These are phyloP conservation scores for Drosophila santomea DNA, from an alignment of 1,140 invertebrate species.

Conservation along the genomic window DNA sequence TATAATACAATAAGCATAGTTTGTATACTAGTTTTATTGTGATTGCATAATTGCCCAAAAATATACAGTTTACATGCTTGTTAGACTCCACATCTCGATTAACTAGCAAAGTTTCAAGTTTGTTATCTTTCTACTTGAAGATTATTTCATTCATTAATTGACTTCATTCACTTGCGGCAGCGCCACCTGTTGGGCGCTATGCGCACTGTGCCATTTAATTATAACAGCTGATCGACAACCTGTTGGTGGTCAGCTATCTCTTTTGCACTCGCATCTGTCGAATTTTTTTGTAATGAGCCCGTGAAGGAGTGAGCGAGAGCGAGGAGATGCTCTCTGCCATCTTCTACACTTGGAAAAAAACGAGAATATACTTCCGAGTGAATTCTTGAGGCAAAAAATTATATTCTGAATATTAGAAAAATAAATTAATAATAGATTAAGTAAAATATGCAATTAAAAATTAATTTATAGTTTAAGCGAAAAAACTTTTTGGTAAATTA, in stretches of 20 bases:
- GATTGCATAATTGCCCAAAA: too few relatives aligned
- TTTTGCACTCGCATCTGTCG: conserved; percentile 23
- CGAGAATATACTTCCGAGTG: too few relatives aligned
- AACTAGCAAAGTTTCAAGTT: background rate
- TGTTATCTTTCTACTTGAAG: background rate
- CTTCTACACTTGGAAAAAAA: conserved; percentile 2
- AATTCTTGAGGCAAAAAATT: too few relatives aligned
- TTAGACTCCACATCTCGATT: background rate
- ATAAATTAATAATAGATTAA: too few relatives aligned
- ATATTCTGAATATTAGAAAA: too few relatives aligned
- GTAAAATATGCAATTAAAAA: too few relatives aligned
- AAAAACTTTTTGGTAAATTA: too few relatives aligned
- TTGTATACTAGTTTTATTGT: too few relatives aligned
- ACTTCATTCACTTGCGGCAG: conserved; percentile 2
- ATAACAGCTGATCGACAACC: conserved; percentile 64
- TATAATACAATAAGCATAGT: too few relatives aligned
- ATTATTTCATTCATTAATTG: conserved; percentile 27
- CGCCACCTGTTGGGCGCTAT: conserved; percentile 20
- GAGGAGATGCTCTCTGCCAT: conserved; percentile 17
- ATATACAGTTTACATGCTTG: too few relatives aligned
- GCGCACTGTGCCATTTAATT: conserved; percentile 3
- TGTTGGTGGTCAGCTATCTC: conserved; percentile 48
- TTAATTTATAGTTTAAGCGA: too few relatives aligned
- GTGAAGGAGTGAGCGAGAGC: conserved; percentile 3
- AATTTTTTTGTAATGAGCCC: conserved; percentile 50